Evolutionary conservation across 1,140 invertebrate genomes (phyloP).

Genomic region (Bombyx mori): DNA sequence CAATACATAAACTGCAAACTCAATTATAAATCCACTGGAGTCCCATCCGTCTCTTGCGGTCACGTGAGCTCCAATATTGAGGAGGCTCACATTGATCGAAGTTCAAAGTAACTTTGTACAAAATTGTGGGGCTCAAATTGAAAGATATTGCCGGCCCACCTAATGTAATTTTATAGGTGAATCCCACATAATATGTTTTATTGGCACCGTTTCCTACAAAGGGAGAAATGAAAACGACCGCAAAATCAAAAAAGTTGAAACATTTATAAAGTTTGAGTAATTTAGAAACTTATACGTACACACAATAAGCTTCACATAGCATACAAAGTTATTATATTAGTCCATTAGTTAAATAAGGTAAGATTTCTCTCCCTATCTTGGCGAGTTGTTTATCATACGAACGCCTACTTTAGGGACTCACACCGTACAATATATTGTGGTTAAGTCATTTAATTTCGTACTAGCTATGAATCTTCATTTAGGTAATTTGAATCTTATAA

Average conservation of each 20-base stretch:
- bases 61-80: constrained; percentile 33
- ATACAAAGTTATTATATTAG: constrained; percentile 33
- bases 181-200: background rate
- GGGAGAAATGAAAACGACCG: constrained; percentile 11
- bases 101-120: constrained; percentile 13
- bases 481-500: constrained; percentile 33
- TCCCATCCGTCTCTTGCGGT: constrained; percentile 34
- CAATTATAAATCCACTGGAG: constrained; percentile 38
- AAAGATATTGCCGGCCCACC: constrained; percentile 13
- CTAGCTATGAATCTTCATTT: constrained; percentile 55
- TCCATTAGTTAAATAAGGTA: constrained; percentile 67
- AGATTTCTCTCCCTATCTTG: constrained; percentile 55
- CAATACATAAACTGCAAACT: constrained; percentile 14
- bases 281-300: constrained; percentile 10
- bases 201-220: background rate
- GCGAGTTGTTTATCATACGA: constrained; percentile 56
- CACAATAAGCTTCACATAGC: constrained; percentile 20
- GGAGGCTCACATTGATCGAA: constrained; percentile 12
- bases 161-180: constrained; percentile 9
- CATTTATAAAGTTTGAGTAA: constrained; percentile 20
- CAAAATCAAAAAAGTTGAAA: constrained; percentile 16
- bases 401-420: constrained; percentile 33
- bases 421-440: constrained; percentile 33
- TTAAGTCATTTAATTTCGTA: constrained; percentile 60
- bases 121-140: constrained; percentile 15